Evolutionary conservation across 92 coral and sea anemone genomes (phyloP), one percentile per base, ranked within the genome.

Genomic region (Porites divaricata): DNA sequence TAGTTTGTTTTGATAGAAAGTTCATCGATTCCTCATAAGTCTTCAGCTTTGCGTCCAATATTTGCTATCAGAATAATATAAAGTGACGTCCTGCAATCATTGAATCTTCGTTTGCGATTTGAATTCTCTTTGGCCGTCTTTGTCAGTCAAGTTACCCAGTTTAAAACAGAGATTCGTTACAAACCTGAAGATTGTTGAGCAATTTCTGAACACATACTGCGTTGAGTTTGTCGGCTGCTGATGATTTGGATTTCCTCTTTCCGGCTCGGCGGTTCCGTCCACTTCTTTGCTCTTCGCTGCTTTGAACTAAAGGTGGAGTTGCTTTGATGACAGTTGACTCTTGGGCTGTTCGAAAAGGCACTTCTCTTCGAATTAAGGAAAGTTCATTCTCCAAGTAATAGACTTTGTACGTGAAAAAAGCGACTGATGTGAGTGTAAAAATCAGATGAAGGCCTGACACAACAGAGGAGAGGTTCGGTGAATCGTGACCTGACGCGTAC

Each of bases 311-410:
- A 16, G 19, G 28, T 22, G 76, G 74, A 24, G 64, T 48, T 5
- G 35, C 57, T 53, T 53, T 53, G 15, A 22, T 53, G 48, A 10
- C 52, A 69, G 28, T 13, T 21, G 16, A 69, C 45, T 13, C 11
- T 14, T 17, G 1, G 25, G 26, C 51, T 1, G 12, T n/a, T 0
- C 67, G 12, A 49, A 13, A 3, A 26, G 76, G 57, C 13, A 80
- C 8, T 26, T 80, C 69, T 3, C 56, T 14, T n/a, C 84, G 84
- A 80, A 80, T 57, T 1, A 8, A 6, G 24, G 21, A 69, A 48
- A 80, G 28, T 20, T 80, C 85, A 9, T 62, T 80, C 57, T 80
- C 85, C 62, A 80, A 53, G 21, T 35, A 6, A 6, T 24, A 67
- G 24, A 79, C 65, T 53, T 80, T 68, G 74, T 69, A 80, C 23